A percentile compares a stretch with the other conserved stretches of the same genome.
phyloP scores from a whole-genome alignment of 2,888 invertebrate species.

The Pandemis heparana region DNA sequence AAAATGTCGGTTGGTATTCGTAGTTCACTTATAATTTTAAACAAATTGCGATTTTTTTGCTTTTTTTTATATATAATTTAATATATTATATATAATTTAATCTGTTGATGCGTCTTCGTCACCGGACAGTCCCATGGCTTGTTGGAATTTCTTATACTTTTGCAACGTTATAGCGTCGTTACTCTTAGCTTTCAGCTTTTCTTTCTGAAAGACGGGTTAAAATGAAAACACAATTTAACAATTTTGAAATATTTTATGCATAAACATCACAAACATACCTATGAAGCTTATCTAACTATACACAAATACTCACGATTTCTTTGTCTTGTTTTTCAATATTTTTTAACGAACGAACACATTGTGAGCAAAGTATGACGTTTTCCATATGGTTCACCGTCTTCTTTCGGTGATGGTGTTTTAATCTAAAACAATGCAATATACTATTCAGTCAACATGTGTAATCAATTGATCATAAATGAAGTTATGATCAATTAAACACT shows the following conservation, averaged over 20 bases:
- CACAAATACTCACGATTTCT: constrained; percentile 70
- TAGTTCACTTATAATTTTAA: constrained; percentile 46
- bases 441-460: neutral
- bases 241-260: constrained; percentile 17
- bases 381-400: constrained; percentile 81
- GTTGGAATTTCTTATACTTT: constrained; percentile 75
- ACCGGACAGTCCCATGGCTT: constrained; percentile 77
- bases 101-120: constrained; percentile 79
- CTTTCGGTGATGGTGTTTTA: constrained; percentile 79
- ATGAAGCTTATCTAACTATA: neutral
- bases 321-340: constrained; percentile 78
- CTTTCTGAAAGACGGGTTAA: constrained; percentile 65
- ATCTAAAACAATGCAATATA: constrained; percentile 53
- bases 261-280: neutral
- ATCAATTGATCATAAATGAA: too few relatives aligned
- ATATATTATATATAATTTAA: constrained; percentile 57
- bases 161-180: constrained; percentile 61
- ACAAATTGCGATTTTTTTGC: constrained; percentile 56
- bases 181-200: constrained; percentile 70
- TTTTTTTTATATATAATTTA: too few relatives aligned
- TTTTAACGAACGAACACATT: constrained; percentile 71
- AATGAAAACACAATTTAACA: constrained; percentile 38
- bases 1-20: constrained; percentile 48
- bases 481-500: too few relatives aligned
- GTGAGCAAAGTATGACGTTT: constrained; percentile 75